A percentile compares a stretch with the other conserved stretches of the same genome.
Conservation (phyloP, 2,113 vertebrate species). For the Riparia riparia region DNA sequence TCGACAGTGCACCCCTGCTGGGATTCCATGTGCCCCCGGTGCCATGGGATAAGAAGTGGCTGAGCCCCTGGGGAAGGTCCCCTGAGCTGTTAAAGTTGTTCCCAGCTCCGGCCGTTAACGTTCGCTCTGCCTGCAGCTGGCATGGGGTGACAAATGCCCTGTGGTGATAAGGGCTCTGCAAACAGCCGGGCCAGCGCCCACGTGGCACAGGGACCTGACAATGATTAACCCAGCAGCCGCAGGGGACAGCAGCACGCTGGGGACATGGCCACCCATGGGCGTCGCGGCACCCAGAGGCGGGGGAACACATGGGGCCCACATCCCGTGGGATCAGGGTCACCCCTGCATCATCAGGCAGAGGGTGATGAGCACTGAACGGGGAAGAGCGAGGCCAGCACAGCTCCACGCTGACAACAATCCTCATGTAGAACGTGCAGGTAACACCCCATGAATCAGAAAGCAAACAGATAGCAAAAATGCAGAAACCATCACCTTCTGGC, state of each 20-base stretch:
- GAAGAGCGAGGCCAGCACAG: not conserved
- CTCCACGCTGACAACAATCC: accelerated
- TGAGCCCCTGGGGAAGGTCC: not conserved
- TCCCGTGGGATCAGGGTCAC: accelerated
- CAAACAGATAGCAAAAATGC: not conserved
- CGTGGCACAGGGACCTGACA: not conserved
- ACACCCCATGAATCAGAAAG: not conserved
- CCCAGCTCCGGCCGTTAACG: not conserved
- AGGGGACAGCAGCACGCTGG: not conserved
- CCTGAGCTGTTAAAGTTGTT: not conserved
- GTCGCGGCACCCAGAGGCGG: not conserved
- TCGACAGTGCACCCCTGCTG: not conserved
- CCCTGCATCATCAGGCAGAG: not conserved
- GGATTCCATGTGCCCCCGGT: accelerated
- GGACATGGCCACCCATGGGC: accelerated
- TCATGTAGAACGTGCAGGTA: accelerated
- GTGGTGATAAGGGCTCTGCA: conserved; percentile 13
- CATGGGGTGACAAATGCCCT: not conserved
- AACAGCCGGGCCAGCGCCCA: not conserved
- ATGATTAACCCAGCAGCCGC: not conserved
- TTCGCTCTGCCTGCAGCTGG: not conserved
- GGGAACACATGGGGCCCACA: accelerated
- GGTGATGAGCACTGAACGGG: accelerated
- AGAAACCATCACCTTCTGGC: not conserved
- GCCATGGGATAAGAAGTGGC: accelerated